Evolutionary conservation across 1,140 invertebrate genomes (phyloP).

Genomic region (Drosophila arawakana): DNA sequence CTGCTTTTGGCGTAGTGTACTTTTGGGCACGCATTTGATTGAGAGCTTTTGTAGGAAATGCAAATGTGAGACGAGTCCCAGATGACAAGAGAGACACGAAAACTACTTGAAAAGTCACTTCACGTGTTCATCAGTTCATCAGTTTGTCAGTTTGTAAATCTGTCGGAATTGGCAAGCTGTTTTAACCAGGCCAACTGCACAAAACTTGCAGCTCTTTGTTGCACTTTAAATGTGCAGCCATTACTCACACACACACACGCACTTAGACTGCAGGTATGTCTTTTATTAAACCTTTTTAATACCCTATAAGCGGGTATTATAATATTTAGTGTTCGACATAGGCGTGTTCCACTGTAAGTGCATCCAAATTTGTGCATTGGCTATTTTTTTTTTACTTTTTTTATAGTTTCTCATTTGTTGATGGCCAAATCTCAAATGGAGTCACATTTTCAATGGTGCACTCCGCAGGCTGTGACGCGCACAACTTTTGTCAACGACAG

Average conservation of each 20-base stretch:
- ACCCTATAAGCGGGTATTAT: too few species aligned
- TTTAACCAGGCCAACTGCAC: slow-evolving; percentile 37
- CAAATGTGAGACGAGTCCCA: slow-evolving; percentile 42
- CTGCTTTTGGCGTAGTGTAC: slow-evolving; percentile 60
- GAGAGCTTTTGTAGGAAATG: slow-evolving; percentile 69
- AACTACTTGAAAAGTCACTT: slow-evolving; percentile 26
- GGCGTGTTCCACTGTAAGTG: too few species aligned
- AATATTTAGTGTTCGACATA: too few species aligned
- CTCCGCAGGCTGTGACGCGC: slow-evolving; percentile 11
- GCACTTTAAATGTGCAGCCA: slow-evolving; percentile 62
- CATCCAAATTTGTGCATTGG: too few species aligned
- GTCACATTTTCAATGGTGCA: slow-evolving; percentile 74
- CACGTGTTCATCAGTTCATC: slow-evolving; percentile 36
- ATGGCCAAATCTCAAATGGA: slow-evolving; percentile 74
- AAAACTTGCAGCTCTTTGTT: slow-evolving; percentile 38
- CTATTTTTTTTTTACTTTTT: slow-evolving; percentile 22
- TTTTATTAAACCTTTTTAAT: too few species aligned
- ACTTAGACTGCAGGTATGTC: slow-evolving; percentile 49
- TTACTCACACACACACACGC: slow-evolving; percentile 30
- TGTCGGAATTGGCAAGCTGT: slow-evolving; percentile 23
- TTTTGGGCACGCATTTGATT: slow-evolving; percentile 65
- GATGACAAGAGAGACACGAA: slow-evolving; percentile 21
- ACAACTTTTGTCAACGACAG: slow-evolving; percentile 19
- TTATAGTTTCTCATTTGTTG: slow-evolving; percentile 30
- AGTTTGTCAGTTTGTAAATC: slow-evolving; percentile 15